phyloP scores from a whole-genome alignment of 1,140 invertebrate species.

The Pinna nobilis region DNA sequence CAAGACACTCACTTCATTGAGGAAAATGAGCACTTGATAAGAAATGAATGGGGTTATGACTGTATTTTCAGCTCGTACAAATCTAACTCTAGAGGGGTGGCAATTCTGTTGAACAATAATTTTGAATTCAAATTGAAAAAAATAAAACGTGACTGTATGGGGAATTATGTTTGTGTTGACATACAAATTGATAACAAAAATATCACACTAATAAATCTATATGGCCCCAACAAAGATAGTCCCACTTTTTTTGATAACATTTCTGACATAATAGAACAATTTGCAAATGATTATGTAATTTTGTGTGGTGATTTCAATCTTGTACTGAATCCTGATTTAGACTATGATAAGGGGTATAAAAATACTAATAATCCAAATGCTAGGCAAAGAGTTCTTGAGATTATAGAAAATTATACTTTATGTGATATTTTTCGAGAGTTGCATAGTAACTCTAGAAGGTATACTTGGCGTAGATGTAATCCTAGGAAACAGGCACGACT shows the following conservation, averaged over 20 bases:
- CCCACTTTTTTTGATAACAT: conserved; percentile 26
- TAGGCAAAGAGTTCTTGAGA: conserved; percentile 21
- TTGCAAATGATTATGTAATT: conserved; percentile 14
- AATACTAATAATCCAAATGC: conserved; percentile 28
- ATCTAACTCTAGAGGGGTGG: conserved; percentile 28
- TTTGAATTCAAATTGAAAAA: not conserved
- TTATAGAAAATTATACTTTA: conserved; percentile 8
- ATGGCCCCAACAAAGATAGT: conserved; percentile 33
- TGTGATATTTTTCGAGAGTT: conserved; percentile 21
- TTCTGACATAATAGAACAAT: conserved; percentile 5
- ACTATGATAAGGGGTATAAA: conserved; percentile 25
- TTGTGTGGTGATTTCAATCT: conserved; percentile 36
- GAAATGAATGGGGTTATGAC: conserved; percentile 27
- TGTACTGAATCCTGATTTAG: conserved; percentile 22
- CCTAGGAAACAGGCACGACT: conserved; percentile 25
- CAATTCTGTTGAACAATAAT: conserved; percentile 10
- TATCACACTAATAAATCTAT: conserved; percentile 1
- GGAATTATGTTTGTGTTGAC: conserved; percentile 4
- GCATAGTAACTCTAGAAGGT: conserved; percentile 3
- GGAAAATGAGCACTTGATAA: conserved; percentile 14
- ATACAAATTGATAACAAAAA: not conserved
- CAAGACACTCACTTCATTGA: conserved; percentile 29
- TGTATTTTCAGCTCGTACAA: conserved; percentile 22
- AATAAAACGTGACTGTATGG: not conserved
- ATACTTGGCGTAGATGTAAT: conserved; percentile 22